Percentiles rank a stretch among this genome's conserved stretches.
Evolutionary conservation across 2,888 invertebrate genomes (phyloP).

Genomic region (Drosophila lacicola): DNA sequence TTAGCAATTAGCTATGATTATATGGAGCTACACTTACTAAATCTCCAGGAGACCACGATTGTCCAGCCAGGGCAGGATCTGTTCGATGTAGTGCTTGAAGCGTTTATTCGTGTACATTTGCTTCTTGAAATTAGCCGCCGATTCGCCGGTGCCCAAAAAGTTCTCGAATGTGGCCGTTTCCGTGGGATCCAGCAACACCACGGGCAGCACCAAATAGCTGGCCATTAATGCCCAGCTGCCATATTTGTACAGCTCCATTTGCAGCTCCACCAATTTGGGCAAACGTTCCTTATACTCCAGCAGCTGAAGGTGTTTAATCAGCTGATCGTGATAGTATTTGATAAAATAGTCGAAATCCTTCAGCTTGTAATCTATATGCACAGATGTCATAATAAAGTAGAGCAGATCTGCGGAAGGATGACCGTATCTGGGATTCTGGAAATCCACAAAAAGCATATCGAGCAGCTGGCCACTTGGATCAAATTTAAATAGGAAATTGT

Average conservation of each 20-base stretch:
- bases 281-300: constrained; percentile 70
- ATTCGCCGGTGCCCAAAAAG: constrained; percentile 52
- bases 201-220: constrained; percentile 56
- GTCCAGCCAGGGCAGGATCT: constrained; percentile 81
- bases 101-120: constrained; percentile 70
- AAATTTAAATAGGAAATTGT: constrained; percentile 80
- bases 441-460: constrained; percentile 80
- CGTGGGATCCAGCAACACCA: constrained; percentile 78
- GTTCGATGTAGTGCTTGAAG: constrained; percentile 68
- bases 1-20: background rate
- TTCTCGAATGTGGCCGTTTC: constrained; percentile 77
- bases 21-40: constrained; percentile 28
- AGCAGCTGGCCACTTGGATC: constrained; percentile 57
- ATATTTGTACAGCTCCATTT: constrained; percentile 66
- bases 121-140: constrained; percentile 57
- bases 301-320: constrained; percentile 70
- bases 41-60: constrained; percentile 75
- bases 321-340: constrained; percentile 78
- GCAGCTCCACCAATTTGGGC: constrained; percentile 73
- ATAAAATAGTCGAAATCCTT: constrained; percentile 80
- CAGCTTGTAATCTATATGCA: constrained; percentile 76
- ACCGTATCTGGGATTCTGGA: constrained; percentile 76
- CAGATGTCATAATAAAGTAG: constrained; percentile 81
- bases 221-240: constrained; percentile 63
- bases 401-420: constrained; percentile 76